Evolutionary conservation across 2,888 invertebrate species (phyloP).

Genomic region (Euplexia lucipara): DNA sequence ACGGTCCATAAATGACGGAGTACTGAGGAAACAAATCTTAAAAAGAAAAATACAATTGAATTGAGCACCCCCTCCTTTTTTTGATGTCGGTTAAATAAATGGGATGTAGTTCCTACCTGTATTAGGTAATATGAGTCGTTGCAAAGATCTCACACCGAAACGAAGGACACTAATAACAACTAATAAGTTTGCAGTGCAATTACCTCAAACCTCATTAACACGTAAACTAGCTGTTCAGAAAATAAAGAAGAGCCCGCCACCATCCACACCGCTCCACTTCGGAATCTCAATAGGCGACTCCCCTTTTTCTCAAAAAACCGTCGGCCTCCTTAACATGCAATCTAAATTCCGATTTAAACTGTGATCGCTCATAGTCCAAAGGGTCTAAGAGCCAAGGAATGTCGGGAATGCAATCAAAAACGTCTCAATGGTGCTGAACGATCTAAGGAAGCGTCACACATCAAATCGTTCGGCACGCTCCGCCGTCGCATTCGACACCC

Average conservation of each 20-base stretch:
- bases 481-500: conserved; percentile 51
- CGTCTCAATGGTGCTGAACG: conserved; percentile 64
- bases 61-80: too few relatives aligned
- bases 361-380: conserved; percentile 67
- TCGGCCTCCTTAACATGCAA: conserved; percentile 67
- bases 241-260: conserved; percentile 23
- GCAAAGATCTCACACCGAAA: background rate
- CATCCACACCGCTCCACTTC: conserved; percentile 33
- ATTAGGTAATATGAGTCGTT: background rate
- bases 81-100: too few relatives aligned
- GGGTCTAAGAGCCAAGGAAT: conserved; percentile 66
- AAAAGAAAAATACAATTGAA: too few relatives aligned
- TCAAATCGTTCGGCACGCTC: conserved; percentile 68
- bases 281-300: conserved; percentile 62
- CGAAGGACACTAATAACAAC: background rate
- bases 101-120: too few relatives aligned
- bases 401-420: conserved; percentile 74
- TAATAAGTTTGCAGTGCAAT: conserved; percentile 12
- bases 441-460: conserved; percentile 66
- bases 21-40: too few relatives aligned
- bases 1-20: too few relatives aligned
- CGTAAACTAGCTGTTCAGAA: conserved; percentile 41
- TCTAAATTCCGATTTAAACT: conserved; percentile 70
- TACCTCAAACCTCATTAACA: conserved; percentile 48
- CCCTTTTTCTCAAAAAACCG: conserved; percentile 62